Evolutionary conservation across 2,888 invertebrate species (phyloP).

Genomic region (Hirtodrosophila histrioides): DNA sequence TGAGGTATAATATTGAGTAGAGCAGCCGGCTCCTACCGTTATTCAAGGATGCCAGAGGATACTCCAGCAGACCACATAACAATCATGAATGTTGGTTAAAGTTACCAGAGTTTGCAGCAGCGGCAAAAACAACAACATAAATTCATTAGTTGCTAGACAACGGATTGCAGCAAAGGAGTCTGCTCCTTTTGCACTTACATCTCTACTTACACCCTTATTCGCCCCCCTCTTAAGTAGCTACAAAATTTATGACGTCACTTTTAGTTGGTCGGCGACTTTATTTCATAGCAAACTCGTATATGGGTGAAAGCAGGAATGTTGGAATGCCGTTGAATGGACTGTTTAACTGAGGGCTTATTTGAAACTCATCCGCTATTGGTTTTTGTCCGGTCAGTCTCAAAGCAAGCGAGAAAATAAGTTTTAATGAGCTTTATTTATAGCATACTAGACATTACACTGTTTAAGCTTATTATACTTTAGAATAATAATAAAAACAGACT

Average conservation of each 20-base stretch:
- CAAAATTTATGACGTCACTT: slow-evolving; percentile 74
- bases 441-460: too few relatives aligned
- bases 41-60: slow-evolving; percentile 1
- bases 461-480: too few relatives aligned
- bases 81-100: slow-evolving; percentile 67
- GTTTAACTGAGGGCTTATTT: slow-evolving; percentile 33
- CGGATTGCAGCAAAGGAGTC: slow-evolving; percentile 36
- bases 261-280: slow-evolving; percentile 55
- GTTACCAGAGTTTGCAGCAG: slow-evolving; percentile 37
- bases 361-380: slow-evolving; percentile 10
- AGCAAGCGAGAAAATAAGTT: too few relatives aligned
- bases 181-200: slow-evolving; percentile 3
- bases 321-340: slow-evolving; percentile 19
- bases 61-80: slow-evolving; percentile 43
- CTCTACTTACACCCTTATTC: neutral
- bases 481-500: too few relatives aligned
- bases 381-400: neutral
- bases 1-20: slow-evolving; percentile 9
- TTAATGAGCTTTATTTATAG: too few relatives aligned
- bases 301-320: neutral
- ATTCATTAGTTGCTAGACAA: slow-evolving; percentile 72
- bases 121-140: slow-evolving; percentile 55
- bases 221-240: slow-evolving; percentile 51
- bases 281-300: slow-evolving; percentile 6
- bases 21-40: slow-evolving; percentile 10